phyloP scores from a whole-genome alignment of 2,888 invertebrate species.

The Encarsia formosa region DNA sequence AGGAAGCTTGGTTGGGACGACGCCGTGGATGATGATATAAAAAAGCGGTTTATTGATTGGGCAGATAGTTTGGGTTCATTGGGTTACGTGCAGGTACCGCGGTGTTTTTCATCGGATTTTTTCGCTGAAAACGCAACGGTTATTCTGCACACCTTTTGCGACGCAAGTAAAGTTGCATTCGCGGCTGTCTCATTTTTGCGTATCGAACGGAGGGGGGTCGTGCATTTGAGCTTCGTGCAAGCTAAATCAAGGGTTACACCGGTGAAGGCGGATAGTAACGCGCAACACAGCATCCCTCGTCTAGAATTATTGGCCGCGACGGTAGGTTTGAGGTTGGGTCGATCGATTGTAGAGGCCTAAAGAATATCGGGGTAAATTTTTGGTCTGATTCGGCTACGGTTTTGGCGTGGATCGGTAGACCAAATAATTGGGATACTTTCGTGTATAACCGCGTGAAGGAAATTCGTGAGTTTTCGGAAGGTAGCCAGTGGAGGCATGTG shows the following conservation, averaged over 20 bases:
- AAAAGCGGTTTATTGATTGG: not conserved
- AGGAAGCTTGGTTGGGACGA: conserved; percentile 8
- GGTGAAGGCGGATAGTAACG: not conserved
- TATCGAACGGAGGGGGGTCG: not conserved
- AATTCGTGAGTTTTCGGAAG: not conserved
- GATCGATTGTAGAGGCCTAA: not conserved
- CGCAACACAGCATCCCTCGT: conserved; percentile 4
- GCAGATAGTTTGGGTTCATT: not conserved
- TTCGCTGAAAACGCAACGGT: no score
- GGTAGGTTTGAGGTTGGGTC: not conserved
- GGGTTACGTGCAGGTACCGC: not conserved
- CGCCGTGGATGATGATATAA: not conserved
- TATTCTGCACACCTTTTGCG: conserved; percentile 33
- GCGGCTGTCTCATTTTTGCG: conserved; percentile 9
- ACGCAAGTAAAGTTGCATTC: conserved; percentile 30
- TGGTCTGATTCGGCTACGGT: conserved; percentile 38
- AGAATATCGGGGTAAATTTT: conserved; percentile 7
- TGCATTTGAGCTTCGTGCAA: conserved; percentile 1
- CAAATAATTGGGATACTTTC: conserved; percentile 34
- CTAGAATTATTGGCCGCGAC: not conserved
- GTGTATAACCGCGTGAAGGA: conserved; percentile 29
- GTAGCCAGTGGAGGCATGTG: not conserved
- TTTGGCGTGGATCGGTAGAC: conserved; percentile 32
- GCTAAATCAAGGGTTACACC: conserved; percentile 9
- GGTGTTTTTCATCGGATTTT: no score